Evolutionary conservation across 2,888 invertebrate genomes (phyloP), one percentile per base, ranked within the genome.

Genomic region (Ochropleura leucogaster): DNA sequence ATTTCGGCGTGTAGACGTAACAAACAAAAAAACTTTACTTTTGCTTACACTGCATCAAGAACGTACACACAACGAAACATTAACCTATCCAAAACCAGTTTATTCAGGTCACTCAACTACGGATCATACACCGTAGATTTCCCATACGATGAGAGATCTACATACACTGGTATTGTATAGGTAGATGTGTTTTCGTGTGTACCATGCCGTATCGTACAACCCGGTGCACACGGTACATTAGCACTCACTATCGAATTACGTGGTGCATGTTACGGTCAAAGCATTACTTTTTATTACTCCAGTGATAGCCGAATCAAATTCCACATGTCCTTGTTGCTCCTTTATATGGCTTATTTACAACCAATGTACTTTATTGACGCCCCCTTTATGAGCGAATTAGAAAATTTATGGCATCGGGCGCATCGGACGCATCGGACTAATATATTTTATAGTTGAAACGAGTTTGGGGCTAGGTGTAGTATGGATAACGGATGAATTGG

Each of bases 261-360:
- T 79, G 88, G 87, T 88, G 85, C 91, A 89, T 90, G 93, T 94
- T 91, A 91, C 91, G 85, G 88, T 82, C 85, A 73, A 84, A 89
- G 91, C 92, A 91, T 93, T 91, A 93, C 92, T 86, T 94, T 95
- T 95, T 93, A 95, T 89, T 90, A 90, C 86, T 80, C 74, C 85
- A 74, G 89, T 87, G 90, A 93, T 92, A 89, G 90, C 84, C 91
- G 79, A 87, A 84, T 87, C 93, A 91, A 91, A 92, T 90, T 87
- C 89, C 86, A 83, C 84, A 85, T 85, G 88, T 90, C 91, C 90
- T 89, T 90, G 89, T 90, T 86, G 85, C 88, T 87, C 81, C 87
- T 82, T 83, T 80, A 80, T 82, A 85, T 66, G 44, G 72, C 80
- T 83, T 87, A 84, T 88, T 85, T 85, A 87, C 85, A 87, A 66